Percentiles rank a stretch among this genome's conserved stretches.
Evolutionary conservation across 2,888 invertebrate genomes (phyloP).

Genomic region (Phanerotoma sp.): DNA sequence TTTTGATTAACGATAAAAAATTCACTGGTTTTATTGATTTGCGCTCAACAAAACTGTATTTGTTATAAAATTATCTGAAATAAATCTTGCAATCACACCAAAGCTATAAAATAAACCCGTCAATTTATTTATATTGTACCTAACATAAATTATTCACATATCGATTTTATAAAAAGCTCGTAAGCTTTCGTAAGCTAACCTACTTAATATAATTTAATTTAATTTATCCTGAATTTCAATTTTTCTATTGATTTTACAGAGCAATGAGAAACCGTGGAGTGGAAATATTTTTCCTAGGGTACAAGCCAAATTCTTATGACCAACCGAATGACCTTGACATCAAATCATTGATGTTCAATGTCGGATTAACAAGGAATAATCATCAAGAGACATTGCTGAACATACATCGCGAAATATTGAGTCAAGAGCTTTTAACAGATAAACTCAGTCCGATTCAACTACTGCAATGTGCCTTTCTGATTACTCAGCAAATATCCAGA

Average conservation of each 20-base stretch:
- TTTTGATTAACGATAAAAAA: no score
- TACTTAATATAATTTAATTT: not conserved
- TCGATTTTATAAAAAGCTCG: no score
- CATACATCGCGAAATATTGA: constrained; percentile 58
- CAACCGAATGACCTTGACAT: constrained; percentile 58
- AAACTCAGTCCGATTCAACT: constrained; percentile 67
- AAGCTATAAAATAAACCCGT: no score
- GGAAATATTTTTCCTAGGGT: constrained; percentile 72
- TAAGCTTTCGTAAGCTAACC: no score
- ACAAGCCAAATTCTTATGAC: constrained; percentile 42
- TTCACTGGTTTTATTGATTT: no score
- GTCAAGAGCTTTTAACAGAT: constrained; percentile 54
- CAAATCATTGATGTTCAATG: constrained; percentile 59
- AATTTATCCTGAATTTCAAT: not conserved
- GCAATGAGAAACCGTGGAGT: constrained; percentile 99
- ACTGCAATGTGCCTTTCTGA: constrained; percentile 66
- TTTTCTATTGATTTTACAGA: constrained; percentile 54
- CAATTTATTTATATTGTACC: no score
- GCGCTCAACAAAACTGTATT: no score
- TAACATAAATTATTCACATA: no score
- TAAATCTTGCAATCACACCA: no score
- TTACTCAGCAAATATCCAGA: constrained; percentile 66
- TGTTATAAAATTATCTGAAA: no score
- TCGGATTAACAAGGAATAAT: constrained; percentile 56
- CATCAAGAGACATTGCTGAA: constrained; percentile 58